Percentiles rank a stretch among this genome's conserved stretches.
Evolutionary conservation across 2,888 invertebrate genomes (phyloP).

Genomic region (Drosophila lacicola): DNA sequence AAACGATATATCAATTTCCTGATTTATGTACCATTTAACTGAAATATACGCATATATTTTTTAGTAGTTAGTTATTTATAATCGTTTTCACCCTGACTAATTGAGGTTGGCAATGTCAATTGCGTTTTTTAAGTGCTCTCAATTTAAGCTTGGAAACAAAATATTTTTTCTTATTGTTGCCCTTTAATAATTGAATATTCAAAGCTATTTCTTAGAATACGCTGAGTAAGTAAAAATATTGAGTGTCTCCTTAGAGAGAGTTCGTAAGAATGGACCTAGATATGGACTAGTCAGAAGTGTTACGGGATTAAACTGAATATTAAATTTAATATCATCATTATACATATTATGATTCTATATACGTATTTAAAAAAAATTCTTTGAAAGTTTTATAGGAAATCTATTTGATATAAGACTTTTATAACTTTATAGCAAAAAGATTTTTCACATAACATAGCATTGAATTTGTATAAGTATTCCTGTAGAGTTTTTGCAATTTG

Average conservation of each 20-base stretch:
- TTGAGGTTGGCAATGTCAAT: neutral
- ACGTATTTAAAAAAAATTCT: neutral
- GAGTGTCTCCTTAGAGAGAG: too few species aligned
- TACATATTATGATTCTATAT: too few species aligned
- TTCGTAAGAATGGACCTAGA: too few species aligned
- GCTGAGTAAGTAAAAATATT: too few species aligned
- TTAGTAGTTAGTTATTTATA: too few species aligned
- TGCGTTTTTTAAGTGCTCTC: neutral
- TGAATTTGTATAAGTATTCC: neutral
- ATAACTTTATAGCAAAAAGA: neutral
- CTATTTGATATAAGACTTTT: neutral
- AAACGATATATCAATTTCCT: neutral
- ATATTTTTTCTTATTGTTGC: too few species aligned
- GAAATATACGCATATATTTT: neutral
- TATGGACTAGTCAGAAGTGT: too few species aligned
- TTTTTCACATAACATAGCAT: constrained; percentile 1
- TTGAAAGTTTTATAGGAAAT: too few species aligned
- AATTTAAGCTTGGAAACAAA: neutral
- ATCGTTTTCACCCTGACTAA: neutral
- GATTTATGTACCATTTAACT: constrained; percentile 5
- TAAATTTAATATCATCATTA: too few species aligned
- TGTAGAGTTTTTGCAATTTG: neutral
- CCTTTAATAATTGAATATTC: too few species aligned
- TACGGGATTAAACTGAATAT: too few species aligned
- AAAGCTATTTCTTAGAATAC: too few species aligned